Conservation (phyloP, 2,113 vertebrate genomes). For the Myanophis thanlyinensis region DNA sequence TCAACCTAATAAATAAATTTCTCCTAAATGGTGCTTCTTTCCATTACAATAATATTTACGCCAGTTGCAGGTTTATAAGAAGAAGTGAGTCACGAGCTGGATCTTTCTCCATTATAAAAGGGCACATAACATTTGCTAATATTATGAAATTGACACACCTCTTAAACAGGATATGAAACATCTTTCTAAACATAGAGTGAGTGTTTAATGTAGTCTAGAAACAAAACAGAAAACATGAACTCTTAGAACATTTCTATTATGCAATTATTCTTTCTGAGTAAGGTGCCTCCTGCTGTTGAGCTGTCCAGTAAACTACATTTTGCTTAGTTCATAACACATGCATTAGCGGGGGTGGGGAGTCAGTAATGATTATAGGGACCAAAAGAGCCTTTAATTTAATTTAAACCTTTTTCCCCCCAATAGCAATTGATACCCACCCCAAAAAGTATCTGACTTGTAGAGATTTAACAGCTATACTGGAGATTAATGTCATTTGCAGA, state of each 20-base stretch:
- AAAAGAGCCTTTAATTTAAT: slow-evolving; percentile 60
- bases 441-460: slow-evolving; percentile 50
- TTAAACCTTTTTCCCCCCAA: slow-evolving; percentile 25
- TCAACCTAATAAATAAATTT: background rate
- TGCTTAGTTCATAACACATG: slow-evolving; percentile 40
- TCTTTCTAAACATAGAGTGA: background rate
- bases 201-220: background rate
- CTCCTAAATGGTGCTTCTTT: background rate
- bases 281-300: slow-evolving; percentile 1
- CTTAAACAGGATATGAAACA: background rate
- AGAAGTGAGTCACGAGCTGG: background rate
- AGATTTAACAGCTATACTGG: slow-evolving; percentile 48
- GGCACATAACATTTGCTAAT: background rate
- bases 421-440: slow-evolving; percentile 54
- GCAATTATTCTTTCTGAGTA: slow-evolving; percentile 14
- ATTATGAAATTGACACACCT: background rate
- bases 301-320: slow-evolving; percentile 39
- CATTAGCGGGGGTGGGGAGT: slow-evolving; percentile 48
- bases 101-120: background rate
- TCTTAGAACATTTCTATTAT: background rate
- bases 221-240: background rate
- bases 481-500: slow-evolving; percentile 56
- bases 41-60: background rate
- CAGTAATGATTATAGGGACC: slow-evolving; percentile 40
- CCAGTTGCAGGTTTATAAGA: background rate